Evolutionary conservation across 2,797 vertebrate genomes (phyloP).

Genomic region (Chrosomus eos): DNA sequence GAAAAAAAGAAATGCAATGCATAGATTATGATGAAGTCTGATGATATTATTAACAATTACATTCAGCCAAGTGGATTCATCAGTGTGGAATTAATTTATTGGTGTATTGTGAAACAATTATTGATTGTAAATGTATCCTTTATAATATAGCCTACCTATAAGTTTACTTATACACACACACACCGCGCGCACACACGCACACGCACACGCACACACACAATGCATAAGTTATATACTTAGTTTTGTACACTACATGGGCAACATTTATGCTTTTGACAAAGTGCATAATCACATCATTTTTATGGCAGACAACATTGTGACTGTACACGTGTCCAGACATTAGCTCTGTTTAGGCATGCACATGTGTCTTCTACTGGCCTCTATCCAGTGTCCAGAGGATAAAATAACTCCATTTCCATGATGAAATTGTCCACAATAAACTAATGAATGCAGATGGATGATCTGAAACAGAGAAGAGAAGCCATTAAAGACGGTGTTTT

Average conservation of each 20-base stretch:
- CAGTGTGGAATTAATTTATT: not conserved
- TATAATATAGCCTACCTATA: constrained; percentile 1
- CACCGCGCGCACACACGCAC: not conserved
- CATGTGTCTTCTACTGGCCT: constrained; percentile 1
- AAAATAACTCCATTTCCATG: constrained; percentile 54
- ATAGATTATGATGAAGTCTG: not conserved
- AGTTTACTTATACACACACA: constrained; percentile 1
- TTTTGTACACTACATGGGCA: not conserved
- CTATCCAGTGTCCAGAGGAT: constrained; percentile 51
- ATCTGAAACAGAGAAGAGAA: constrained; percentile 53
- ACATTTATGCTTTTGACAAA: not conserved
- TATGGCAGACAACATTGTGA: not conserved
- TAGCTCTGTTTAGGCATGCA: constrained; percentile 20
- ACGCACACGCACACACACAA: constrained; percentile 3
- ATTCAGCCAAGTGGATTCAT: not conserved
- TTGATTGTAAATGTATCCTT: not conserved
- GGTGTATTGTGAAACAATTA: not conserved
- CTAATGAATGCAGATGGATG: constrained; percentile 54
- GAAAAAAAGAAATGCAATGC: not conserved
- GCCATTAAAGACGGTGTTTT: constrained; percentile 16
- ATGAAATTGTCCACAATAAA: constrained; percentile 41
- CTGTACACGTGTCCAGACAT: constrained; percentile 22
- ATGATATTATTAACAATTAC: not conserved
- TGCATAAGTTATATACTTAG: not conserved
- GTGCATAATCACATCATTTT: not conserved